These are phyloP conservation scores for Aphidius ervi DNA, from an alignment of 1,140 invertebrate genomes.

Conservation along the genomic window DNA sequence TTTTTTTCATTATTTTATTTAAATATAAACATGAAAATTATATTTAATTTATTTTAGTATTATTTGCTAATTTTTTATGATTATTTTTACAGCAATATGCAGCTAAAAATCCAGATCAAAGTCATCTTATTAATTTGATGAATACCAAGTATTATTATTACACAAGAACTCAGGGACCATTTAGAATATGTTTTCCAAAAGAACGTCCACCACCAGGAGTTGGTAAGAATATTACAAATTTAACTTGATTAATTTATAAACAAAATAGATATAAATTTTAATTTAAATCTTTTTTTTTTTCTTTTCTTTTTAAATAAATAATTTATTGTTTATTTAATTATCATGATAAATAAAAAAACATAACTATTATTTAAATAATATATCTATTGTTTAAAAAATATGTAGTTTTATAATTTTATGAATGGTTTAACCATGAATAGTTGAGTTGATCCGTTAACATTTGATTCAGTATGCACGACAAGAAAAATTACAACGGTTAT, in stretches of 20 bases:
- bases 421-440: not conserved
- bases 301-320: not conserved
- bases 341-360: not conserved
- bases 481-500: conserved; percentile 18
- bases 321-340: not conserved
- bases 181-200: conserved; percentile 86
- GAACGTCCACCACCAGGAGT: conserved; percentile 78
- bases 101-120: conserved; percentile 65
- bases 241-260: not conserved
- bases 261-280: too few species aligned
- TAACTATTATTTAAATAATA: too few species aligned
- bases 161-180: conserved; percentile 82
- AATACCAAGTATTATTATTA: conserved; percentile 81
- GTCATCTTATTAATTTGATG: conserved; percentile 70
- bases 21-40: not conserved
- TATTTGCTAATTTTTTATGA: conserved; percentile 6
- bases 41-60: not conserved
- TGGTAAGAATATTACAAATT: conserved; percentile 32
- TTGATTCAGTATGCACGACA: conserved; percentile 11
- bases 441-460: conserved; percentile 15
- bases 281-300: not conserved
- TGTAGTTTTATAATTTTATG: too few species aligned
- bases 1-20: too few species aligned
- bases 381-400: too few species aligned
- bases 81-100: conserved; percentile 64